Percentiles rank a stretch among this genome's conserved stretches.
Evolutionary conservation across 2,797 vertebrate genomes (phyloP).

Genomic region (Naso thynnoides): DNA sequence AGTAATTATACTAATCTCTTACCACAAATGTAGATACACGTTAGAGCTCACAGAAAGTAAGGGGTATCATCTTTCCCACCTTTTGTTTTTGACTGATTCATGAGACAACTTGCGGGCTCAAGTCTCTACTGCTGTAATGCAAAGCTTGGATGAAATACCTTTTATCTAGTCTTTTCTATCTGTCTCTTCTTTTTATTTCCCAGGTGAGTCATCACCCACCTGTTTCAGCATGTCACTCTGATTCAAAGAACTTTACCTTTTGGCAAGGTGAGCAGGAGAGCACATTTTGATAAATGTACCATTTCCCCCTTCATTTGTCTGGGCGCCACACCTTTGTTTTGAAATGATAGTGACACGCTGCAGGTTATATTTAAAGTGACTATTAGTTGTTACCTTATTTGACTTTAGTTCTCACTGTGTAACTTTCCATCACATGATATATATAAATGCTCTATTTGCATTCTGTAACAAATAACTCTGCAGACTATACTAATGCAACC

Average conservation of each 20-base stretch:
- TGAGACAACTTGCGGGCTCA: background rate
- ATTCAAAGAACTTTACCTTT: constrained; percentile 94
- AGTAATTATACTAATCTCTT: constrained; percentile 7
- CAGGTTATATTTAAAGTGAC: background rate
- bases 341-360: background rate
- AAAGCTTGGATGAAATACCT: background rate
- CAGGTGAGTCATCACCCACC: constrained; percentile 99
- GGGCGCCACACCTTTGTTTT: constrained; percentile 5
- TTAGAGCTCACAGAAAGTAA: background rate
- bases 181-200: constrained; percentile 11
- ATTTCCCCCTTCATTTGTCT: background rate
- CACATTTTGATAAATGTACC: background rate
- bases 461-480: background rate
- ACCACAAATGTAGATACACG: constrained; percentile 3
- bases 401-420: background rate
- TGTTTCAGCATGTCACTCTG: constrained; percentile 94
- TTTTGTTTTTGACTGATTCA: background rate
- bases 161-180: constrained; percentile 10
- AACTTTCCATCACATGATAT: background rate
- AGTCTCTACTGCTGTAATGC: background rate
- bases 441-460: background rate
- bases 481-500: background rate
- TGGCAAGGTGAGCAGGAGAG: constrained; percentile 92
- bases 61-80: background rate
- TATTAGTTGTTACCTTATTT: background rate